Conservation (phyloP, 2,888 invertebrate species). For the Physocephala rufipes region DNA sequence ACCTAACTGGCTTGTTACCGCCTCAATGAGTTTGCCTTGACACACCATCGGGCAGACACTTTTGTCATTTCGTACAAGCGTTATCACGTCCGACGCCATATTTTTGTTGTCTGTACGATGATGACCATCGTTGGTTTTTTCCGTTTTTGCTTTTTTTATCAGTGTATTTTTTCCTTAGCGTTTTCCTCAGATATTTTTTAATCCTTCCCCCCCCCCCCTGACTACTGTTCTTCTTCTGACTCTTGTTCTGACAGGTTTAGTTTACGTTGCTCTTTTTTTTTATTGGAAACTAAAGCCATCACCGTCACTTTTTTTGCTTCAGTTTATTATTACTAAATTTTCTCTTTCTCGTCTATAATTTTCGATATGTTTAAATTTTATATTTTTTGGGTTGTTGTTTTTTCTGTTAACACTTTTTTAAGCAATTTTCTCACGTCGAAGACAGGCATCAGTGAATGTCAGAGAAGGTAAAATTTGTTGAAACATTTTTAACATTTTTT, state of each 20-base stretch:
- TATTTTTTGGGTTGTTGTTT: constrained; percentile 12
- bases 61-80: too few relatives aligned
- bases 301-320: too few relatives aligned
- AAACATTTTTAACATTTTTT: too few relatives aligned
- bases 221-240: neutral
- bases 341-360: constrained; percentile 6
- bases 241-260: neutral
- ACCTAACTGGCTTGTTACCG: constrained; percentile 5
- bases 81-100: too few relatives aligned
- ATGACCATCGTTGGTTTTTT: neutral
- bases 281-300: too few relatives aligned
- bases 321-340: too few relatives aligned
- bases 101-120: neutral
- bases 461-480: too few relatives aligned
- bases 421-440: too few relatives aligned
- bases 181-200: neutral
- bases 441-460: too few relatives aligned
- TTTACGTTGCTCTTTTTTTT: too few relatives aligned
- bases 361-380: constrained; percentile 1
- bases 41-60: neutral
- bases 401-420: neutral
- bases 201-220: neutral
- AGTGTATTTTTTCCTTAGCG: neutral
- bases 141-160: neutral
- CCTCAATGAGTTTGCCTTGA: constrained; percentile 17